A percentile compares a stretch with the other conserved stretches of the same genome.
These are phyloP conservation scores for Sus cebifrons DNA, from an alignment of 2,797 vertebrate genomes.

Conservation along the genomic window DNA sequence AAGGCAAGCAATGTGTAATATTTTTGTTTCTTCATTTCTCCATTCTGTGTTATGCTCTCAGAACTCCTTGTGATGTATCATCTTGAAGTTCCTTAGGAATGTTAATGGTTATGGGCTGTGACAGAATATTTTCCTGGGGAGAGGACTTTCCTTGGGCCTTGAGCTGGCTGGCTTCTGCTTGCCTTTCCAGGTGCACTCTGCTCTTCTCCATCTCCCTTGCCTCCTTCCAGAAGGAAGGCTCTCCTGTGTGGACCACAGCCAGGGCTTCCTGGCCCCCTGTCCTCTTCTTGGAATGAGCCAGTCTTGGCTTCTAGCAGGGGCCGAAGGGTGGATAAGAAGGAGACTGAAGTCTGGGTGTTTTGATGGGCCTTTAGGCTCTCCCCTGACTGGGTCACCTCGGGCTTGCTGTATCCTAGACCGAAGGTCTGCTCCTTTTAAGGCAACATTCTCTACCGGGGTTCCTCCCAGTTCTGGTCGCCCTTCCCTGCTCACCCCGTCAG, in stretches of 20 bases:
- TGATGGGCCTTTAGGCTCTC: neutral
- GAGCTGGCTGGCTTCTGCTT: neutral
- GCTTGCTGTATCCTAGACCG: neutral
- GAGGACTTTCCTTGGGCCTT: neutral
- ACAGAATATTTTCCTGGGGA: neutral
- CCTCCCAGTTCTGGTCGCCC: neutral
- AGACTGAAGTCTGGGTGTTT: neutral
- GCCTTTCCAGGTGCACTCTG: rapidly evolving
- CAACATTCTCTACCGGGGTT: neutral
- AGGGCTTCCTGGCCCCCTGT: neutral
- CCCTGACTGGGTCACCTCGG: neutral
- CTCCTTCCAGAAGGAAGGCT: rapidly evolving
- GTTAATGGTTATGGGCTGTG: neutral
- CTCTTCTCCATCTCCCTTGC: rapidly evolving
- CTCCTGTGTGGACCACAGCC: neutral
- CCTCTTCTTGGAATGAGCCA: neutral
- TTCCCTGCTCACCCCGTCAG: neutral
- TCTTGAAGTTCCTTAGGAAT: neutral
- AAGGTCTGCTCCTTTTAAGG: neutral
- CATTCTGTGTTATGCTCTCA: neutral
- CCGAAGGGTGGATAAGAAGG: neutral
- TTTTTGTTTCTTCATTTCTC: neutral
- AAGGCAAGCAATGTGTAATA: neutral
- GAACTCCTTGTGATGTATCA: neutral
- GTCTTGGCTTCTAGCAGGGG: neutral